Conservation (phyloP, 2,888 invertebrate genomes). For the Cephus pulcher region DNA sequence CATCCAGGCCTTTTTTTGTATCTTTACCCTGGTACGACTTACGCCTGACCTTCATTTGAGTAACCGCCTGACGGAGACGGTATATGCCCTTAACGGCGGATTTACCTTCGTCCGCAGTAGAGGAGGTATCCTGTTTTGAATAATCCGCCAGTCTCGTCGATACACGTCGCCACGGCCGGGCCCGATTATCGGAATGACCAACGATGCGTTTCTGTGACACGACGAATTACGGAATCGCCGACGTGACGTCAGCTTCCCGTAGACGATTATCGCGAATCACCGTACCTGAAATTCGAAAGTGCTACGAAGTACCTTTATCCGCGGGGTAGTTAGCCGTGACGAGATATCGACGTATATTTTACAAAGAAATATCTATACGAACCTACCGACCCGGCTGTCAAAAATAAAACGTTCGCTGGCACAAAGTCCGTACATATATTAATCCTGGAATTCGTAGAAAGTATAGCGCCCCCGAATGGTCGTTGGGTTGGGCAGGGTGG, state of each 20-base stretch:
- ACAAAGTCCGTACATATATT: neutral
- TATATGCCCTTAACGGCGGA: neutral
- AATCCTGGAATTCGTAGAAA: constrained; percentile 10
- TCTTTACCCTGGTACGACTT: neutral
- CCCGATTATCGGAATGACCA: neutral
- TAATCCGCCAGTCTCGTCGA: neutral
- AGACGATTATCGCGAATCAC: neutral
- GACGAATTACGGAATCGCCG: neutral
- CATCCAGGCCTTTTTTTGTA: neutral
- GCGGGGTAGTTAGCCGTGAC: neutral
- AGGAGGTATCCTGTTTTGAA: neutral
- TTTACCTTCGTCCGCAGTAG: neutral
- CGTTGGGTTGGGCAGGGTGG: constrained; percentile 2
- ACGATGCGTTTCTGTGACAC: neutral
- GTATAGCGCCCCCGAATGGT: constrained; percentile 35
- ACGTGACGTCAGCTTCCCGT: neutral
- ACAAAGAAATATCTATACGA: neutral
- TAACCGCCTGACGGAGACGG: neutral
- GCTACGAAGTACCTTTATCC: neutral
- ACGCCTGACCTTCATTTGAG: neutral
- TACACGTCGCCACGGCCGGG: neutral
- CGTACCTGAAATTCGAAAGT: neutral
- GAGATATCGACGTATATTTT: neutral
- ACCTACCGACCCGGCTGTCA: neutral
- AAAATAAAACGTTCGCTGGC: neutral